These are phyloP conservation scores for Craterocephalus amniculus DNA, from an alignment of 2,797 vertebrate species.

Conservation along the genomic window DNA sequence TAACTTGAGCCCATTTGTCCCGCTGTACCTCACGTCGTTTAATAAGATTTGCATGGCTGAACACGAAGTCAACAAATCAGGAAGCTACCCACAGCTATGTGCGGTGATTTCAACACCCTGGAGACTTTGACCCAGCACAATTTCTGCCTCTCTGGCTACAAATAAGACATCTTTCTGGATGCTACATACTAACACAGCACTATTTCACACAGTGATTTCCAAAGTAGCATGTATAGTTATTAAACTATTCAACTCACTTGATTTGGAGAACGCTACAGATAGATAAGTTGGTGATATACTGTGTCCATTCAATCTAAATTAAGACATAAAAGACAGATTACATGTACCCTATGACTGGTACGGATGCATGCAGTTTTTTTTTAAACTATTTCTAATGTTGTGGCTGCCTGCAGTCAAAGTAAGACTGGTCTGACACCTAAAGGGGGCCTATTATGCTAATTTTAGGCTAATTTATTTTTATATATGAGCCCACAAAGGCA, in stretches of 20 bases:
- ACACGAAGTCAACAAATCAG: slow-evolving; percentile 63
- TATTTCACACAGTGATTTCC: not conserved
- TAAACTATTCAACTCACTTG: not conserved
- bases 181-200: no score
- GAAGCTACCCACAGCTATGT: slow-evolving; percentile 33
- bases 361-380: not conserved
- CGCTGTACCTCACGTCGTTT: slow-evolving; percentile 55
- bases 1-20: slow-evolving; percentile 63
- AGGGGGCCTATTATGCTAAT: no score
- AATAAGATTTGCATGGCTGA: slow-evolving; percentile 67
- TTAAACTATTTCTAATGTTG: not conserved
- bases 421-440: no score
- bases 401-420: no score
- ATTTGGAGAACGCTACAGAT: not conserved
- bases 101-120: slow-evolving; percentile 21
- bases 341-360: not conserved
- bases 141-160: not conserved
- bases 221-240: no score
- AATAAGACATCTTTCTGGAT: no score
- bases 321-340: not conserved
- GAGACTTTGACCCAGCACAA: slow-evolving; percentile 23
- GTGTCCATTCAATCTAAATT: not conserved
- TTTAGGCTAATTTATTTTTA: no score
- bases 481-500: no score
- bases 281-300: no score